phyloP scores from a whole-genome alignment of 2,113 vertebrate species.

The Neodon shergylaensis region DNA sequence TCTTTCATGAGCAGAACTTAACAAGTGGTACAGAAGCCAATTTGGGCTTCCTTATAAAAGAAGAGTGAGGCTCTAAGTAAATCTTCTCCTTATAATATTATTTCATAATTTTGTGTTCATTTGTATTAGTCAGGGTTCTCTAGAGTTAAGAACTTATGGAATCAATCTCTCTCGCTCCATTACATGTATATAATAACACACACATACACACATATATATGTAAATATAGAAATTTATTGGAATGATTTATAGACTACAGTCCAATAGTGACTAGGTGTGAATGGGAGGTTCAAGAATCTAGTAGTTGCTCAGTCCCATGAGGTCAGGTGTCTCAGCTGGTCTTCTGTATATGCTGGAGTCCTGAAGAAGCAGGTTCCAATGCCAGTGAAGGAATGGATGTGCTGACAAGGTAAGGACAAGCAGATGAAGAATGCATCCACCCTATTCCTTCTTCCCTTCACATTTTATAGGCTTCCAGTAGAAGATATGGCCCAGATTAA shows the following conservation, averaged over 20 bases:
- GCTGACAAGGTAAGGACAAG: background rate
- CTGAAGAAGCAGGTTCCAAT: background rate
- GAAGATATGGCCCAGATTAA: background rate
- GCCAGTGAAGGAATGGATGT: background rate
- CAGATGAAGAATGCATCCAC: background rate
- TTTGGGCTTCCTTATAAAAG: background rate
- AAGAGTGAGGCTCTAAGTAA: slow-evolving; percentile 5
- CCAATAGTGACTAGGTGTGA: no score
- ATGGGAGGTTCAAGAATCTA: no score
- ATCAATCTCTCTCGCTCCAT: no score
- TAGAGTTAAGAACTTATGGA: no score
- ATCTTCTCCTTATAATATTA: background rate
- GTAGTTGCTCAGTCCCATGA: no score
- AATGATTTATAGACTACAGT: no score
- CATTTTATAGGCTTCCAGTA: background rate
- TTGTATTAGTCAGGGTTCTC: no score
- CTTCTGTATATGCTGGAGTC: background rate
- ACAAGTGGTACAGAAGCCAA: background rate
- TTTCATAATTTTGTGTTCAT: background rate
- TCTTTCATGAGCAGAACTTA: background rate
- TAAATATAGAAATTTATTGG: no score
- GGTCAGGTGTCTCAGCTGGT: background rate
- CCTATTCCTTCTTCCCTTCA: background rate
- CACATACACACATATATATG: no score
- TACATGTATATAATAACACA: no score